Conservation (phyloP, 2,888 invertebrate species). For the Azorinus chamasolen region DNA sequence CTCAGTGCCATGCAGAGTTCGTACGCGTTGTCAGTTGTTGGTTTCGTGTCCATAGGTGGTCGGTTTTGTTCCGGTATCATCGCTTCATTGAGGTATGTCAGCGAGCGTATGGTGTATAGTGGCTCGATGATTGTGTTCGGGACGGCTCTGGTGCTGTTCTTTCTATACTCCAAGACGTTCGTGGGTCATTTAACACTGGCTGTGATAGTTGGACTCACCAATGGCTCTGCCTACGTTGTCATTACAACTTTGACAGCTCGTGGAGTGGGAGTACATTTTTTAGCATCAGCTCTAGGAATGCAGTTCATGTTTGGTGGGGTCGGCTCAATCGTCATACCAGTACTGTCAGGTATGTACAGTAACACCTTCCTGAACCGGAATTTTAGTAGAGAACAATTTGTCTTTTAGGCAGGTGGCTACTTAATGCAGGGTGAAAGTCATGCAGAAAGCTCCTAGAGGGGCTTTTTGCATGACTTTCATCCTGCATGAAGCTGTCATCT, state of each 20-base stretch:
- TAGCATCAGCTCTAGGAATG: constrained; percentile 16
- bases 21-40: constrained; percentile 12
- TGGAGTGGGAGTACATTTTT: constrained; percentile 6
- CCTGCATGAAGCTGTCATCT: too few species aligned
- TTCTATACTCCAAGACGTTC: constrained; percentile 9
- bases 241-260: constrained; percentile 4
- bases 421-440: too few species aligned
- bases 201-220: constrained; percentile 11
- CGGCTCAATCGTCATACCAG: constrained; percentile 14
- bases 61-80: constrained; percentile 7
- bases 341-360: constrained; percentile 15
- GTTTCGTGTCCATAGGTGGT: constrained; percentile 13
- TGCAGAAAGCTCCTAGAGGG: too few species aligned
- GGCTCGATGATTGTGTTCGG: constrained; percentile 12
- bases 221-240: constrained; percentile 10
- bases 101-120: constrained; percentile 2
- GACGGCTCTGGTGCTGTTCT: constrained; percentile 6
- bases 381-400: too few species aligned
- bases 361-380: too few species aligned
- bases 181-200: constrained; percentile 11
- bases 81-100: constrained; percentile 3
- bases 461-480: too few species aligned
- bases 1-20: constrained; percentile 19
- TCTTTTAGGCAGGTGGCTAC: too few species aligned
- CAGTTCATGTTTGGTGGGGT: constrained; percentile 15